These are phyloP conservation scores for Pseudomugil tenellus DNA, from an alignment of 2,797 vertebrate genomes.

Conservation along the genomic window DNA sequence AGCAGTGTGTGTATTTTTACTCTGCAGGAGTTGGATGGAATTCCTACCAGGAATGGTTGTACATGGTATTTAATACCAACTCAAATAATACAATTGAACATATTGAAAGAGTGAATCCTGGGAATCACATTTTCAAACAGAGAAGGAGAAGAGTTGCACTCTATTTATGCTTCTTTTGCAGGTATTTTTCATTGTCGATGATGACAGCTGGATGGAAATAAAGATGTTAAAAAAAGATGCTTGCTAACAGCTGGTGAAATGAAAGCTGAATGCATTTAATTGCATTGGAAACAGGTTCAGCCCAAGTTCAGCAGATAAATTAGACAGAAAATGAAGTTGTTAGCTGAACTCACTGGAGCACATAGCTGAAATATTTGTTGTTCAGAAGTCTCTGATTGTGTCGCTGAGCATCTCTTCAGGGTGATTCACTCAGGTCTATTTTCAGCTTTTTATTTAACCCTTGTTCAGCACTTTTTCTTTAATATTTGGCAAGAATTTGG, in stretches of 20 bases:
- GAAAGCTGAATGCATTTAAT: background rate
- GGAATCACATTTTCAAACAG: background rate
- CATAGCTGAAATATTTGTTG: background rate
- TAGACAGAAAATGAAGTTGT: background rate
- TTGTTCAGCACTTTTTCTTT: no score
- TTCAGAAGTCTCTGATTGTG: background rate
- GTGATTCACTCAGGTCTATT: no score
- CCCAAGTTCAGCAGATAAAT: background rate
- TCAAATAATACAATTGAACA: background rate
- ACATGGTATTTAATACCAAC: background rate
- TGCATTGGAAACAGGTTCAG: background rate
- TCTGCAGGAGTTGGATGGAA: background rate
- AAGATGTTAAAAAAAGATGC: background rate
- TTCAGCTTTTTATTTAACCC: no score
- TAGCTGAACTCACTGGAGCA: background rate
- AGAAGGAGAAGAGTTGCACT: no score
- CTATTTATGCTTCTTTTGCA: no score
- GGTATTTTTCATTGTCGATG: no score
- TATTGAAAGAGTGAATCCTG: background rate
- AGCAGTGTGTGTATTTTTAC: conserved; percentile 29
- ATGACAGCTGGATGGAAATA: no score
- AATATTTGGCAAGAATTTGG: no score
- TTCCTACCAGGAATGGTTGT: background rate
- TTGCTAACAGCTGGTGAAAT: background rate
- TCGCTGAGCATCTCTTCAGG: background rate